Conservation (phyloP, 2,797 vertebrate species). For the Bryconaethiops microstoma region DNA sequence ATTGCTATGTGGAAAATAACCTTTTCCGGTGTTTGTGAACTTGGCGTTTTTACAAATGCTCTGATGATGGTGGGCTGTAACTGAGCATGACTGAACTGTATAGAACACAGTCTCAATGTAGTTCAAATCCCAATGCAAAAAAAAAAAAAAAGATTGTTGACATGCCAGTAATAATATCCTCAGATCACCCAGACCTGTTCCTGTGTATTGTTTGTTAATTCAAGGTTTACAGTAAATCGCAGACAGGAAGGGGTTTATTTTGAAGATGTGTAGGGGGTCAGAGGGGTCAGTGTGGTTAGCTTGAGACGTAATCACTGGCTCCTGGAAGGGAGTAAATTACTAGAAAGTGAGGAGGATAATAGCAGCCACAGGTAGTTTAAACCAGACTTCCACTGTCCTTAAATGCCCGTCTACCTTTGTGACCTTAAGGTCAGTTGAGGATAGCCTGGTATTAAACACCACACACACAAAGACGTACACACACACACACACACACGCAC, state of each 20-base stretch:
- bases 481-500: slow-evolving; percentile 15
- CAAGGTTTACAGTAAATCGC: no score
- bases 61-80: no score
- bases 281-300: neutral
- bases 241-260: neutral
- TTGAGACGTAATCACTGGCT: neutral
- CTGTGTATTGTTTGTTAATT: no score
- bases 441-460: neutral
- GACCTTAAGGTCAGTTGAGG: neutral
- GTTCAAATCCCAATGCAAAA: no score
- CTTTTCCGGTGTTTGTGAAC: no score
- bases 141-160: no score
- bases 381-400: neutral
- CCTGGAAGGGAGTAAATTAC: neutral
- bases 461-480: slow-evolving; percentile 26
- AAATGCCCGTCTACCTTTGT: neutral
- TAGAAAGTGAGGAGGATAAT: neutral
- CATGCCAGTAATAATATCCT: no score
- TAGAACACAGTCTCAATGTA: no score
- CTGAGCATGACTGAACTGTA: no score
- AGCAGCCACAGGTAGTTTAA: neutral
- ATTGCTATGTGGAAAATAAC: no score
- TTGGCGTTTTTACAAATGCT: no score
- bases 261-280: neutral
- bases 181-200: neutral